Evolutionary conservation across 2,113 vertebrate genomes (phyloP).

Genomic region (Polypterus bichir): DNA sequence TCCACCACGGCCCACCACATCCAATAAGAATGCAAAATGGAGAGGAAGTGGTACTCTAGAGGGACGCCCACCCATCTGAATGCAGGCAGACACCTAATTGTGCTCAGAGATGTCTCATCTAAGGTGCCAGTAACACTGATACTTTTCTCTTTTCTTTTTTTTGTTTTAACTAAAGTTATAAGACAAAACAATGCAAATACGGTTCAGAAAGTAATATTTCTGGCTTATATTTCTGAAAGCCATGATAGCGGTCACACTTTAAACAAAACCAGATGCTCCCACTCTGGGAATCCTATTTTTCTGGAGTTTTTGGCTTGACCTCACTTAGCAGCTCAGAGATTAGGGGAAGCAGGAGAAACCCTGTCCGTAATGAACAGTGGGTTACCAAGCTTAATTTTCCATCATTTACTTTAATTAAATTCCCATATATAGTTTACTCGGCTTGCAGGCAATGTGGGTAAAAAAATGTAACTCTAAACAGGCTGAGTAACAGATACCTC

Average conservation of each 20-base stretch:
- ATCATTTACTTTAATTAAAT: slow-evolving; percentile 1
- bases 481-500: too few species aligned
- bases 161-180: neutral
- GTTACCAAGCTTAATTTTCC: neutral
- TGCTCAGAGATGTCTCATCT: too few species aligned
- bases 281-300: slow-evolving; percentile 1
- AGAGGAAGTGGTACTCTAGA: too few species aligned
- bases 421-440: neutral
- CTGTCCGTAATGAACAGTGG: neutral
- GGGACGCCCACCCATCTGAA: too few species aligned
- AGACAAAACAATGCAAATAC: slow-evolving; percentile 1
- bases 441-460: too few species aligned
- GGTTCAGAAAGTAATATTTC: neutral
- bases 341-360: neutral
- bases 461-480: too few species aligned
- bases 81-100: too few species aligned
- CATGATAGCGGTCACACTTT: slow-evolving; percentile 1
- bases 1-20: too few species aligned
- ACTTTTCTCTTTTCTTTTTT: neutral
- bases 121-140: too few species aligned
- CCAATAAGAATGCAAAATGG: too few species aligned
- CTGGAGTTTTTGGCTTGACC: neutral
- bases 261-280: slow-evolving; percentile 3
- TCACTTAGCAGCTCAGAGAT: neutral
- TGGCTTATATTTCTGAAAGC: neutral